These are phyloP conservation scores for Eidolon dupreanum DNA, from an alignment of 2,797 vertebrate genomes.

Conservation along the genomic window DNA sequence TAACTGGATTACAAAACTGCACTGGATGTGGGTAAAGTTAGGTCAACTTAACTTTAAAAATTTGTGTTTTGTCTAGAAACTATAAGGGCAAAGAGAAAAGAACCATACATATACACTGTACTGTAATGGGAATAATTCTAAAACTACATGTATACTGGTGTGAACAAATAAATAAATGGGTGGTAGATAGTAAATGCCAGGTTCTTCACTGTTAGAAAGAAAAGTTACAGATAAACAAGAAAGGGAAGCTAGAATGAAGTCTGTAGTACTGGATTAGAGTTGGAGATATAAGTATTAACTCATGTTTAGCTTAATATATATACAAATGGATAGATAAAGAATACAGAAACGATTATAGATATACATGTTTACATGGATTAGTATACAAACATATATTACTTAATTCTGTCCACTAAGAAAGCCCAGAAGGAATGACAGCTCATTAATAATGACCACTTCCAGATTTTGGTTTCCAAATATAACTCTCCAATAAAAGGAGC, in stretches of 20 bases:
- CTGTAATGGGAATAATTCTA: slow-evolving; percentile 6
- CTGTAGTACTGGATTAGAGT: not conserved
- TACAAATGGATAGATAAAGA: not conserved
- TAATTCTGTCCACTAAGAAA: slow-evolving; percentile 3
- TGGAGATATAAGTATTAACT: not conserved
- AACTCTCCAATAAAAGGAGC: slow-evolving; percentile 5
- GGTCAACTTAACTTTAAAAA: slow-evolving; percentile 41
- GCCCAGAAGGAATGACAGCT: not conserved
- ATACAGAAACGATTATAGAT: not conserved
- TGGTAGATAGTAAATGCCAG: not conserved
- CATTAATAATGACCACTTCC: not conserved
- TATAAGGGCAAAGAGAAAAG: slow-evolving; percentile 5
- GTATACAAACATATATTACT: not conserved
- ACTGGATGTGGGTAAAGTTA: not conserved
- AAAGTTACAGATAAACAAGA: not conserved
- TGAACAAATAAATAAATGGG: slow-evolving; percentile 43
- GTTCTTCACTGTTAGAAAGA: not conserved
- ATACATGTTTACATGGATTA: not conserved
- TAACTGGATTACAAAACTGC: not conserved
- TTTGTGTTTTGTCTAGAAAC: slow-evolving; percentile 16
- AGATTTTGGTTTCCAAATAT: slow-evolving; percentile 37
- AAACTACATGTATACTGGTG: not conserved
- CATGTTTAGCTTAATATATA: not conserved
- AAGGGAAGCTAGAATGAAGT: not conserved
- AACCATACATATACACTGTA: not conserved